A percentile compares a stretch with the other conserved stretches of the same genome.
These are phyloP conservation scores for Mythimna vitellina DNA, from an alignment of 2,888 invertebrate genomes.

Conservation along the genomic window DNA sequence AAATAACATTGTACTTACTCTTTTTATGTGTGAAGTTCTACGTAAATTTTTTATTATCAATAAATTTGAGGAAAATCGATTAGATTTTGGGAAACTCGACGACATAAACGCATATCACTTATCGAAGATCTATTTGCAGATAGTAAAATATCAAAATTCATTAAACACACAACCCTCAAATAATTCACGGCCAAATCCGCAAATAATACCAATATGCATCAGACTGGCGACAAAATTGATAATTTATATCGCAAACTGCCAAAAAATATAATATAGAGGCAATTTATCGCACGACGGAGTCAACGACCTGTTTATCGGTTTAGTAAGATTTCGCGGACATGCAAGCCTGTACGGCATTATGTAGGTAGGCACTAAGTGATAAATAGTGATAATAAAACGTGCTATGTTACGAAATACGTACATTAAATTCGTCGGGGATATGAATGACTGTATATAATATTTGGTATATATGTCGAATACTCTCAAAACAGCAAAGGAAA, in stretches of 20 bases:
- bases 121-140: neutral
- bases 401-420: conserved; percentile 59
- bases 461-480: neutral
- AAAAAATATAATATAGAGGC: conserved; percentile 68
- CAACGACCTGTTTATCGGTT: conserved; percentile 86
- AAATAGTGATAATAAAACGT: conserved; percentile 72
- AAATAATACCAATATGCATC: conserved; percentile 58
- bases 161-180: conserved; percentile 1
- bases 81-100: neutral
- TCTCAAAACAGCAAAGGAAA: no score
- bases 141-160: conserved; percentile 3
- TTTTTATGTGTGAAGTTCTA: neutral
- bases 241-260: conserved; percentile 68
- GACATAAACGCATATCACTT: neutral
- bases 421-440: conserved; percentile 3
- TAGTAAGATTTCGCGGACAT: conserved; percentile 79
- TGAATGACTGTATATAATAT: neutral
- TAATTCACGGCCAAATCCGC: conserved; percentile 37
- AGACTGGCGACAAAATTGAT: conserved; percentile 56
- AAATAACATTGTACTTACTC: neutral
- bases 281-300: conserved; percentile 79
- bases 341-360: conserved; percentile 68
- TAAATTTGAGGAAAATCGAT: conserved; percentile 4
- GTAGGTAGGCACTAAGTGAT: conserved; percentile 64
- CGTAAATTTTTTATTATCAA: neutral